Evolutionary conservation across 2,797 vertebrate genomes (phyloP).

Genomic region (Psittacula derbiana): DNA sequence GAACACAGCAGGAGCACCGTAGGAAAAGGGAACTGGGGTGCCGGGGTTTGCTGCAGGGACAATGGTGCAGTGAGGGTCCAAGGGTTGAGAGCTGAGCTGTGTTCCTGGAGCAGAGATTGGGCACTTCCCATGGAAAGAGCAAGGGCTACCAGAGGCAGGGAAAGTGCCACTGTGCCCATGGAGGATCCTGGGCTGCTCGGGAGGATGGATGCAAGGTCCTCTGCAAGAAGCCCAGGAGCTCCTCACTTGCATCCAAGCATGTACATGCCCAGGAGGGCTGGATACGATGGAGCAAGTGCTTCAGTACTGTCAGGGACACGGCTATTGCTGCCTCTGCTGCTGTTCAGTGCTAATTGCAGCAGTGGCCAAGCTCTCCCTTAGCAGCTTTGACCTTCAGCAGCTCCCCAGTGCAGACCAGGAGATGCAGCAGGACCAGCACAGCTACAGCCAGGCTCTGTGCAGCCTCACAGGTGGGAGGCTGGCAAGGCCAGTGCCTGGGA

Average conservation of each 20-base stretch:
- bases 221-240: background rate
- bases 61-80: rapidly evolving
- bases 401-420: background rate
- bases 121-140: background rate
- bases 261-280: background rate
- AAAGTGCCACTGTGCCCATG: background rate
- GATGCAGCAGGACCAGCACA: background rate
- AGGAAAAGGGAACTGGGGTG: rapidly evolving
- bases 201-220: rapidly evolving
- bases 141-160: background rate
- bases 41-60: background rate
- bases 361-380: rapidly evolving
- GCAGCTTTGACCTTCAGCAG: background rate
- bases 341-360: rapidly evolving
- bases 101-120: background rate
- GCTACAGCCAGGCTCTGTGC: background rate
- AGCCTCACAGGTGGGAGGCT: background rate
- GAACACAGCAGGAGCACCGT: rapidly evolving
- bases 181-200: background rate
- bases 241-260: rapidly evolving
- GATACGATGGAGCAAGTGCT: background rate
- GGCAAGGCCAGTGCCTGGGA: background rate
- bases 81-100: background rate
- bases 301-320: background rate
- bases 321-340: rapidly evolving